These are phyloP conservation scores for Erpornis zantholeuca DNA, from an alignment of 2,113 vertebrate species.

Conservation along the genomic window DNA sequence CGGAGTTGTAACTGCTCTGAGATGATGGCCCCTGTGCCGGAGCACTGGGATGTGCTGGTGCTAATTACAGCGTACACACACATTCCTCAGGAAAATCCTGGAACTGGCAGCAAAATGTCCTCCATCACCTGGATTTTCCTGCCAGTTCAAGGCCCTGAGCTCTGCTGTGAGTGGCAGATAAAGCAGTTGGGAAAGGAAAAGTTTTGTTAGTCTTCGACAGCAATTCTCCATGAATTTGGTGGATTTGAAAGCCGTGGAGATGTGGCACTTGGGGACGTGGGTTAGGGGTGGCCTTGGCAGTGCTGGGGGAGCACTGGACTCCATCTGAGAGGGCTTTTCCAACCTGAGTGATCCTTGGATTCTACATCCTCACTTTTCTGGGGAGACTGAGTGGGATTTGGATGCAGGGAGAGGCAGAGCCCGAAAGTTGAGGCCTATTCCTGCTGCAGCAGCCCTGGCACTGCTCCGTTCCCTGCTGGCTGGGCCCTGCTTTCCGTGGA, in stretches of 20 bases:
- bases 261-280: neutral
- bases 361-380: neutral
- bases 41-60: neutral
- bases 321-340: neutral
- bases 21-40: neutral
- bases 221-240: fast-evolving
- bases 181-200: neutral
- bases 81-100: conserved; percentile 2
- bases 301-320: neutral
- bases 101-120: neutral
- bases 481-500: neutral
- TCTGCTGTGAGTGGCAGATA: neutral
- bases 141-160: neutral
- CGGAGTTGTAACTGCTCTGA: neutral
- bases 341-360: fast-evolving
- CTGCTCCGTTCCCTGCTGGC: neutral
- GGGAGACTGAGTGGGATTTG: neutral
- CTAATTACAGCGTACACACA: neutral
- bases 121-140: neutral
- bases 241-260: fast-evolving
- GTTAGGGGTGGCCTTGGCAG: neutral
- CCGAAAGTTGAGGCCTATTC: fast-evolving
- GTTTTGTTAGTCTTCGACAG: neutral
- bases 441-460: neutral
- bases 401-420: neutral